Evolutionary conservation across 1,140 invertebrate species (phyloP).

Genomic region (Apis laboriosa): DNA sequence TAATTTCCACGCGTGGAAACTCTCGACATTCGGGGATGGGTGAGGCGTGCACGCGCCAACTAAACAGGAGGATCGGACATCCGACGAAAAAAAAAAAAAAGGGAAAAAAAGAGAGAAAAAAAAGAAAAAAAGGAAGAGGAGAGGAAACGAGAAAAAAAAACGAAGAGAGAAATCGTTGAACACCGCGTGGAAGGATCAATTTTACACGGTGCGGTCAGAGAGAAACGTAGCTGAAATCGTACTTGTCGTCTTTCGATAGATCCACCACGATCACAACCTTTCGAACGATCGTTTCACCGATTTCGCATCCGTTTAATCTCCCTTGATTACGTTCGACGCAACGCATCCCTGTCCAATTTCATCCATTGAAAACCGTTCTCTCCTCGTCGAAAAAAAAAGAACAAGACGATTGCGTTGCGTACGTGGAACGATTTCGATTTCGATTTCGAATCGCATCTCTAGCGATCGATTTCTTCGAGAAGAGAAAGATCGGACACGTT

Average conservation of each 20-base stretch:
- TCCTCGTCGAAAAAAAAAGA: not conserved
- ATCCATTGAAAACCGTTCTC: not conserved
- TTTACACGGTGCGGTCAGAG: constrained; percentile 5
- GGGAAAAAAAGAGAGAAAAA: not conserved
- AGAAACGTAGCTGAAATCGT: not conserved
- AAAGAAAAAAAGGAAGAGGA: too few relatives aligned
- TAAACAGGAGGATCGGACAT: not conserved
- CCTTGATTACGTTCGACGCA: constrained; percentile 21
- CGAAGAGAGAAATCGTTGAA: constrained; percentile 12
- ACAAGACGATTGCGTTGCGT: not conserved
- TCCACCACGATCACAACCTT: not conserved
- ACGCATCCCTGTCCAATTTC: too few relatives aligned
- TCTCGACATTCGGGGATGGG: not conserved
- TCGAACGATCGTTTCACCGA: not conserved
- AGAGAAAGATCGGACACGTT: not conserved
- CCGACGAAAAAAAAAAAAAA: not conserved
- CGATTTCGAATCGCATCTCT: too few relatives aligned
- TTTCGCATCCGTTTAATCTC: constrained; percentile 15
- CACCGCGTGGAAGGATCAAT: constrained; percentile 16
- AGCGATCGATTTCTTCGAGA: not conserved
- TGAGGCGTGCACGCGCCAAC: not conserved
- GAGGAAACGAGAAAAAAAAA: not conserved
- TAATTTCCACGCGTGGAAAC: constrained; percentile 25
- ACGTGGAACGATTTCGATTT: too few relatives aligned
- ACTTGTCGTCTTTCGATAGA: constrained; percentile 22